Percentiles rank a stretch among this genome's conserved stretches.
These are phyloP conservation scores for Semaprochilodus insignis DNA, from an alignment of 2,797 vertebrate genomes.

Conservation along the genomic window DNA sequence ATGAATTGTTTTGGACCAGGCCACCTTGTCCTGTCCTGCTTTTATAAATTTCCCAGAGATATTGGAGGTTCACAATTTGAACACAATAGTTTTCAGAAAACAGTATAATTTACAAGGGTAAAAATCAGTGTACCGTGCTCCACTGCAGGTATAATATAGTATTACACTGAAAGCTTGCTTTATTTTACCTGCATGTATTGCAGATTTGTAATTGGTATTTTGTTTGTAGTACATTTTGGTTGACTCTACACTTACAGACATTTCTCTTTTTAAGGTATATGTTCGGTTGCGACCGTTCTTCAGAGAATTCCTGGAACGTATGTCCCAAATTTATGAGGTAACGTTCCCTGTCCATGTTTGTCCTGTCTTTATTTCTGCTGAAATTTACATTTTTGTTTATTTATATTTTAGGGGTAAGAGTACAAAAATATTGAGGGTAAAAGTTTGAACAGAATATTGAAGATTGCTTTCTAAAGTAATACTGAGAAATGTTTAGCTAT, in stretches of 20 bases:
- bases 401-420: too few species aligned
- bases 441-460: too few species aligned
- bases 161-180: neutral
- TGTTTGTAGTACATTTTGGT: neutral
- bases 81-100: too few species aligned
- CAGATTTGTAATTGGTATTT: neutral
- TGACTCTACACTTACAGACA: neutral
- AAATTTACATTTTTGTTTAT: neutral
- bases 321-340: constrained; percentile 93
- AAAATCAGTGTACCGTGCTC: neutral
- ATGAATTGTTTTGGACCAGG: too few species aligned
- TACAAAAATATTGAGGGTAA: too few species aligned
- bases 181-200: neutral
- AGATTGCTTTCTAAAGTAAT: too few species aligned
- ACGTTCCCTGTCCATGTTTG: constrained; percentile 31
- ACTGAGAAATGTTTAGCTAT: too few species aligned
- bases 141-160: neutral
- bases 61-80: too few species aligned
- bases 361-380: neutral
- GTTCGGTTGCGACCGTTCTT: constrained; percentile 90
- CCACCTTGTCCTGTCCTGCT: neutral
- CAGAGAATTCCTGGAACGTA: constrained; percentile 89
- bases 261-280: constrained; percentile 77
- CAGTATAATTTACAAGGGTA: neutral
- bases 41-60: too few species aligned